These are phyloP conservation scores for Bedellia somnulentella DNA, from an alignment of 2,888 invertebrate genomes.

Conservation along the genomic window DNA sequence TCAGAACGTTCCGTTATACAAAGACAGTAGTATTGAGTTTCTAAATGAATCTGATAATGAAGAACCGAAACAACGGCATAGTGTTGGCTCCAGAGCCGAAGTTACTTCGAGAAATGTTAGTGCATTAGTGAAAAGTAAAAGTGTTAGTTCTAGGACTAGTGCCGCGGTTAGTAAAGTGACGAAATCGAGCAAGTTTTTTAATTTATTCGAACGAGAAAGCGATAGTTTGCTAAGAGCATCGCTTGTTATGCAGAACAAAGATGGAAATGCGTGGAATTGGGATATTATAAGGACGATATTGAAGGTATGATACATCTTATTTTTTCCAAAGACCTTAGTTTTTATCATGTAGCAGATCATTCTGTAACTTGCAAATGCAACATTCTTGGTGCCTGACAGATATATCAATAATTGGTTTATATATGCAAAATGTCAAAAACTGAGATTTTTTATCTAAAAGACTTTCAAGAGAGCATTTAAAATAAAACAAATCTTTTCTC, in stretches of 20 bases:
- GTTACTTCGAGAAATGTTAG: constrained; percentile 44
- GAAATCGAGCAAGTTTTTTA: constrained; percentile 47
- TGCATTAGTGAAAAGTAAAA: constrained; percentile 50
- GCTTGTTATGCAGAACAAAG: constrained; percentile 77
- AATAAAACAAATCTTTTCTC: constrained; percentile 9
- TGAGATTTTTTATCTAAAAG: no score
- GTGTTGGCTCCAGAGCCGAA: constrained; percentile 43
- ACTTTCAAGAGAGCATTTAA: not conserved
- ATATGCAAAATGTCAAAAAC: no score
- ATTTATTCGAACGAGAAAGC: constrained; percentile 62
- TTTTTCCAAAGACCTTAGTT: not conserved
- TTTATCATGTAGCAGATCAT: no score
- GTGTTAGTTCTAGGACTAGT: constrained; percentile 44
- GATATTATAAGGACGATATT: constrained; percentile 82
- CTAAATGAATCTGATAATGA: constrained; percentile 44
- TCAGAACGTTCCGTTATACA: constrained; percentile 24
- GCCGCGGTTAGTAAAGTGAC: constrained; percentile 42
- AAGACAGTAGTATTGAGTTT: constrained; percentile 38
- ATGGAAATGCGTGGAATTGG: constrained; percentile 91
- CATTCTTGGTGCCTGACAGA: no score
- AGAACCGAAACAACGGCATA: constrained; percentile 41
- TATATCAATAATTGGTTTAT: no score
- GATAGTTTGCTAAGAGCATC: constrained; percentile 78
- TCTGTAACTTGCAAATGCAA: no score
- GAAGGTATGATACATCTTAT: constrained; percentile 55